Conservation (phyloP, 1,140 invertebrate genomes). For the Scylla paramamosain region DNA sequence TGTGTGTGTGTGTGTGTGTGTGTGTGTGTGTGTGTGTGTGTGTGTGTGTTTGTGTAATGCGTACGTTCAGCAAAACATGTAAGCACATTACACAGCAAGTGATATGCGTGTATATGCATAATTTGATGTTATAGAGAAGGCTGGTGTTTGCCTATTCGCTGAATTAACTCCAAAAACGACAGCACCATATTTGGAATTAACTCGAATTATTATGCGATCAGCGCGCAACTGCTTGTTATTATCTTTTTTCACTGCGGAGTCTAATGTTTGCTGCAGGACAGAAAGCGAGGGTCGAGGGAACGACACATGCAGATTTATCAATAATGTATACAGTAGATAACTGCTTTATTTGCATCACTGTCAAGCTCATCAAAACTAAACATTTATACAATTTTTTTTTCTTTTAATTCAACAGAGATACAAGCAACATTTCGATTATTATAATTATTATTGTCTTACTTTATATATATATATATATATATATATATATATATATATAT, state of each 20-base stretch:
- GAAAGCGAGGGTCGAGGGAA: neutral
- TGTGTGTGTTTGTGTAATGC: constrained; percentile 28
- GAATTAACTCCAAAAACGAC: neutral
- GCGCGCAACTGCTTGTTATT: neutral
- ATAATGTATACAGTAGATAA: too few species aligned
- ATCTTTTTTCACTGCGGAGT: neutral
- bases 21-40: neutral
- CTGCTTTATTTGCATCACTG: too few species aligned
- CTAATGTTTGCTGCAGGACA: neutral
- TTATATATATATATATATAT: too few species aligned
- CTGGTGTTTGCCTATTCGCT: neutral
- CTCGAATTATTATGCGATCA: neutral
- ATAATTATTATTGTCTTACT: too few species aligned
- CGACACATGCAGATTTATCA: too few species aligned
- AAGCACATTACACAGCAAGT: neutral
- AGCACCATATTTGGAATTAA: neutral
- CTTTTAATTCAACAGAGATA: too few species aligned
- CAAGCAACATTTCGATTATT: too few species aligned
- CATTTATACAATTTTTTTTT: too few species aligned
- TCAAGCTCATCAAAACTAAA: too few species aligned
- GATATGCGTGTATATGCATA: neutral
- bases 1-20: constrained; percentile 33
- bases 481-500: too few species aligned
- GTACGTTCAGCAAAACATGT: neutral
- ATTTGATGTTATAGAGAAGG: neutral